Evolutionary conservation across 2,113 vertebrate genomes (phyloP).

Genomic region (Cololabis saira): DNA sequence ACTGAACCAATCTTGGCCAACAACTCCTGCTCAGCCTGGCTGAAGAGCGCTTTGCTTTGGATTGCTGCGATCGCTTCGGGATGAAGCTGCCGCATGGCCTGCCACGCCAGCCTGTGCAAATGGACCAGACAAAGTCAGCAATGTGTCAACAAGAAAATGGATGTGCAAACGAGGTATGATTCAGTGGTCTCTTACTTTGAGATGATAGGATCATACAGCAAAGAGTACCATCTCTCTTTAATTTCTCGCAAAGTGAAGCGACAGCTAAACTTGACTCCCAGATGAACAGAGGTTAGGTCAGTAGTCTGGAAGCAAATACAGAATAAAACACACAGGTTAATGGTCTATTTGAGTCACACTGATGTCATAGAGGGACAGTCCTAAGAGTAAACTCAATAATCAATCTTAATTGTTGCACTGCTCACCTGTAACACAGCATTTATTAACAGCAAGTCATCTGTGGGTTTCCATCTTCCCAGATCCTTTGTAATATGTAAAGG

Average conservation of each 20-base stretch:
- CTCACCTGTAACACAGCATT: conserved; percentile 93
- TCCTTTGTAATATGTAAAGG: conserved; percentile 95
- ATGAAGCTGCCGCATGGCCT: conserved; percentile 96
- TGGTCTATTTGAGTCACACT: not conserved
- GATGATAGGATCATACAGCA: conserved; percentile 96
- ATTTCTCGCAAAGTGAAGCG: conserved; percentile 93
- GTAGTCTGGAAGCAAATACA: conserved; percentile 84
- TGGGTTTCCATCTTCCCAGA: conserved; percentile 93
- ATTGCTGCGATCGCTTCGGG: conserved; percentile 95
- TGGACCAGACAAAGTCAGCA: conserved; percentile 12
- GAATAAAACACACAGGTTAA: not conserved
- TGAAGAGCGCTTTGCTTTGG: conserved; percentile 96
- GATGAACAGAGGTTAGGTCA: conserved; percentile 91
- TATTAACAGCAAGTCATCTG: conserved; percentile 92
- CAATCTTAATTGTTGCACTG: not conserved
- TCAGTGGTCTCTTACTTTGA: conserved; percentile 87
- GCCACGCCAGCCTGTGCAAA: conserved; percentile 88
- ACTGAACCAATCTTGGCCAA: conserved; percentile 92
- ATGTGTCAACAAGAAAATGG: not conserved
- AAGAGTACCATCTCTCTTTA: conserved; percentile 95
- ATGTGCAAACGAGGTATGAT: not conserved
- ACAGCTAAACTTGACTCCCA: conserved; percentile 97
- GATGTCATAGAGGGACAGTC: not conserved
- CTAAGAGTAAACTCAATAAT: not conserved
- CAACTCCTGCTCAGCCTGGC: conserved; percentile 91